Evolutionary conservation across 2,113 vertebrate genomes (phyloP), one percentile per base, ranked within the genome.

Genomic region (Petrocephalus zakoni): DNA sequence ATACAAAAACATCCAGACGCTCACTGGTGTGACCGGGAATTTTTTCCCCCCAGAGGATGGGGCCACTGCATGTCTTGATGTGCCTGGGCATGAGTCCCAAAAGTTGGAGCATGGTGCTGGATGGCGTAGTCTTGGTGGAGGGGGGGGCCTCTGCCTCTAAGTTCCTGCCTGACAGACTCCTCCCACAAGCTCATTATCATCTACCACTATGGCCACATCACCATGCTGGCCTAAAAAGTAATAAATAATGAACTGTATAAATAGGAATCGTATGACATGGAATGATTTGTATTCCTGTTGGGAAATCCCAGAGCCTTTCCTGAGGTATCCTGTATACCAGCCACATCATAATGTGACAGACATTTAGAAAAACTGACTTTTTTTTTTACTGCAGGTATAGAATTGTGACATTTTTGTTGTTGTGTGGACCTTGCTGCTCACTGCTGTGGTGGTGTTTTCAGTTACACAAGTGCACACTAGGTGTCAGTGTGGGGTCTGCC

Each of bases 401-500:
- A 75, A 37, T 34, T 75, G 13, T 75, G 25, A 5, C 68, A 5
- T 5, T 19, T 78, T 78, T 75, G n/a, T 34, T 75, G 10, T 68
- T 37, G 15, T 22, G 4, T 13, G 84, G 29, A 4, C 7, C 11
- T 55, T 52, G 8, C 29, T 17, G 34, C 25, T 15, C 6, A 52
- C 15, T 6, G 2, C 15, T 15, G 52, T 56, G 6, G 4, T 9
- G 21, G 42, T 2, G 46, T 15, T 37, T 61, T 86, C 52, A 68
- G 55, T 88, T 46, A 49, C 87, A 42, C 52, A 29, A 52, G 86
- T 75, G 25, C 88, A 92, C 94, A 94, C 94, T 93, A 94, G 93
- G 90, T 93, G 93, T 93, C 94, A 94, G 92, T 93, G 88, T 94
- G 46, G 92, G 88, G 92, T 92, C 53, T 91, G 46, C 87, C 90